Base-by-base conservation (phyloP, 2,113 vertebrate species). In the Oceanites oceanicus region DNA sequence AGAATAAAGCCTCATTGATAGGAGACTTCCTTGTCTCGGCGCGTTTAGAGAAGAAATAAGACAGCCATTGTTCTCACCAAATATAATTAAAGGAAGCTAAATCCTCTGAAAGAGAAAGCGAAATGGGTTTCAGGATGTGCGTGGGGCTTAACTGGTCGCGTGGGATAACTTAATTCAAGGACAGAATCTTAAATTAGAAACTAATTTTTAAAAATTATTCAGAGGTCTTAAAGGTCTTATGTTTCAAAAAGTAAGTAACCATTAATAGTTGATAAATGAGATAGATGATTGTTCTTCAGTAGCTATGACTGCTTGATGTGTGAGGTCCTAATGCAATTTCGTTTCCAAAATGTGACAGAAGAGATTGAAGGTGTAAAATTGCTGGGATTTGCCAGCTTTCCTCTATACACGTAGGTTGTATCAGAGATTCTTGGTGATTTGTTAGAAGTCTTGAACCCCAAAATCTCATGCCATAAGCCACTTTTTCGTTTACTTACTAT, bases 331-430 rank as follows among this genome's bases (percentile, higher is more conserved):
- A 22, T 29, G 23, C 27, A n/a, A 11, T 71, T 91, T 47, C 20
- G 42, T 86, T n/a, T 67, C 13, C 11, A 17, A 81, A 49, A 59
- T 4, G 12, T 18, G 52, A 13, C 18, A 30, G 32, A 72, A 87
- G 15, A 87, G 15, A 52, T 13, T 30, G 15, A 59, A 73, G 20
- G 9, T 49, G 25, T 55, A 21, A 71, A 86, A 30, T 56, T 7
- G 58, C 20, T 8, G 23, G n/a, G 13, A n/a, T 62, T 42, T 80
- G 49, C 16, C 27, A 65, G 21, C 44, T 81, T 78, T 75, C 30
- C 10, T 66, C 27, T 49, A 4, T 19, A 14, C 2, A 0, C 10
- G 3, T n/a, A 7, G n/a, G 18, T n/a, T 61, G 17, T 85, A 2
- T 29, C 30, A 26, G 2, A 49, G 30, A 59, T 66, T 65, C 20